Evolutionary conservation across 2,113 vertebrate species (phyloP).

Genomic region (Hemiprocne comata): DNA sequence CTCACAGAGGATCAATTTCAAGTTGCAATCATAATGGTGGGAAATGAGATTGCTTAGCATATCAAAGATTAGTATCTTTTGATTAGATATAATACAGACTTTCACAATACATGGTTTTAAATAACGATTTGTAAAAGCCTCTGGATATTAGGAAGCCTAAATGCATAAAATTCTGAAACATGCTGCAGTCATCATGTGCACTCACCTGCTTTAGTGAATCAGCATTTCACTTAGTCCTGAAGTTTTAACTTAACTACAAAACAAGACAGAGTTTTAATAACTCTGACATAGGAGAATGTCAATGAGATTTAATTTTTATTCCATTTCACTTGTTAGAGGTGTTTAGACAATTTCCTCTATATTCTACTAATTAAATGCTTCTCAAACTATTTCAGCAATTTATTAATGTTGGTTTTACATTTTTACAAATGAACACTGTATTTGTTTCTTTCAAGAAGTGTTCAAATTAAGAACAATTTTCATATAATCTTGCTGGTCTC

Average conservation of each 20-base stretch:
- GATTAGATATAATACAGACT: not conserved
- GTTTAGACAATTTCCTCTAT: not conserved
- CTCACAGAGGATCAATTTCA: not conserved
- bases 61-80: not conserved
- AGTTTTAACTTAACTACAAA: not conserved
- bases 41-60: not conserved
- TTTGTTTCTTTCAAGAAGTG: not conserved
- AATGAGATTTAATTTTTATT: not conserved
- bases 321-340: not conserved
- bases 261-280: not conserved
- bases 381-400: not conserved
- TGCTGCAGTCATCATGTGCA: accelerated
- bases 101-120: not conserved
- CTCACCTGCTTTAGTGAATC: not conserved
- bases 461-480: not conserved
- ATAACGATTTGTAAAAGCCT: not conserved
- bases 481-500: not conserved
- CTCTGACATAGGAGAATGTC: not conserved
- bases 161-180: not conserved
- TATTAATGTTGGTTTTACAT: not conserved
- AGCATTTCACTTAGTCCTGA: not conserved
- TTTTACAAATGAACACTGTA: not conserved
- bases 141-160: not conserved
- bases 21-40: not conserved
- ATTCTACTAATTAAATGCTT: not conserved